phyloP scores from a whole-genome alignment of 37 sponge, comb jelly and placozoan species.

The Cladorhizidae sp. region DNA sequence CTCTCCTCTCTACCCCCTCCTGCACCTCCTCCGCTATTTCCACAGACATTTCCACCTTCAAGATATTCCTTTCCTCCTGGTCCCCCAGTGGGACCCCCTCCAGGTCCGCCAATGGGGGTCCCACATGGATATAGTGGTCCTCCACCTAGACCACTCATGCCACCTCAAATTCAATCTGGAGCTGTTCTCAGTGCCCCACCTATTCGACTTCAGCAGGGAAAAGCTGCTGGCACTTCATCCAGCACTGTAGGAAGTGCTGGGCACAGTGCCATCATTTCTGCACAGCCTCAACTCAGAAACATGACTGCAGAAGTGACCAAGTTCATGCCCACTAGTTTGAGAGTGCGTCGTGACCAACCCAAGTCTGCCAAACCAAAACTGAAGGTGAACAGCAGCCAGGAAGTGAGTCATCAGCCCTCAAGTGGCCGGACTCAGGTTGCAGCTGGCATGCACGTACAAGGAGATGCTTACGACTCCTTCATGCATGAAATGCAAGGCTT shows the following conservation, averaged over 20 bases:
- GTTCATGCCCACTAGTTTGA: constrained; percentile 87
- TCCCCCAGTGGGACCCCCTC: constrained; percentile 65
- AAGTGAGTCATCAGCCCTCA: background rate
- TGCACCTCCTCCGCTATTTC: constrained; percentile 42
- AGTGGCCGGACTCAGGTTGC: background rate
- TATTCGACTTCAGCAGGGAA: constrained; percentile 7
- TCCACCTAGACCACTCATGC: constrained; percentile 60
- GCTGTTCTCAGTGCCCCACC: constrained; percentile 51
- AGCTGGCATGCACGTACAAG: constrained; percentile 14
- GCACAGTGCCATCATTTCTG: constrained; percentile 67
- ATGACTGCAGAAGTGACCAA: constrained; percentile 95
- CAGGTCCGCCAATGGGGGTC: constrained; percentile 63
- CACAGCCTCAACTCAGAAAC: constrained; percentile 89
- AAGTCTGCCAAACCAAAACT: constrained; percentile 39
- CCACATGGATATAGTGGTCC: constrained; percentile 6
- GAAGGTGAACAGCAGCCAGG: background rate
- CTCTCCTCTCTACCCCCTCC: constrained; percentile 36
- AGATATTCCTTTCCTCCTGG: constrained; percentile 32
- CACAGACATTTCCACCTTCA: constrained; percentile 17
- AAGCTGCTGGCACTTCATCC: background rate
- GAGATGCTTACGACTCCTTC: constrained; percentile 92
- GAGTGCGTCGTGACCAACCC: constrained; percentile 85
- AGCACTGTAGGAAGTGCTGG: background rate
- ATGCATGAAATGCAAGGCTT: constrained; percentile 97
- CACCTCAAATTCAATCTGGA: constrained; percentile 68